phyloP scores from a whole-genome alignment of 1,140 invertebrate species.

The Sitobion miscanthi region DNA sequence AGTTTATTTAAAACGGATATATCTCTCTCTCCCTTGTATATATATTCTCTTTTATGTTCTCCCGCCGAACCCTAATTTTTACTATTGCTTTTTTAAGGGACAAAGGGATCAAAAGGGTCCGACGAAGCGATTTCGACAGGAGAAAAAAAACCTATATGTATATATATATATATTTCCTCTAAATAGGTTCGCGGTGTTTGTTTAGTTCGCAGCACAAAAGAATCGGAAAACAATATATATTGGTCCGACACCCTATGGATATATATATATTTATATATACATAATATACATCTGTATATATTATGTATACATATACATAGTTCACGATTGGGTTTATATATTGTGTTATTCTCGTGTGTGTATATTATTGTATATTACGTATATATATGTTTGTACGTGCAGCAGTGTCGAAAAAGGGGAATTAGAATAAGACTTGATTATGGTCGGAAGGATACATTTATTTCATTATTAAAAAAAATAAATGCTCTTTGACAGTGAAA shows the following conservation, averaged over 20 bases:
- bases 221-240: constrained; percentile 54
- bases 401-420: constrained; percentile 10
- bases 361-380: background rate
- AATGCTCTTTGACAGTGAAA: constrained; percentile 17
- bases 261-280: background rate
- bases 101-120: constrained; percentile 54
- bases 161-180: constrained; percentile 34
- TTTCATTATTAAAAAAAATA: constrained; percentile 53
- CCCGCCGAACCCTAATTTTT: constrained; percentile 55
- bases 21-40: constrained; percentile 18
- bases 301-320: background rate
- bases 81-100: constrained; percentile 51
- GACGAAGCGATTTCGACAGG: constrained; percentile 50
- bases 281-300: background rate
- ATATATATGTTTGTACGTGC: background rate
- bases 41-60: constrained; percentile 47
- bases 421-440: constrained; percentile 55
- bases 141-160: constrained; percentile 16
- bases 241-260: constrained; percentile 28
- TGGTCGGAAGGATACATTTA: constrained; percentile 53
- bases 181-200: constrained; percentile 54
- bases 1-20: constrained; percentile 57
- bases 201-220: constrained; percentile 48
- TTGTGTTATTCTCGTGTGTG: constrained; percentile 12
- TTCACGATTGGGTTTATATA: constrained; percentile 38